Evolutionary conservation across 2,888 invertebrate genomes (phyloP).

Genomic region (Trisateles emortualis): DNA sequence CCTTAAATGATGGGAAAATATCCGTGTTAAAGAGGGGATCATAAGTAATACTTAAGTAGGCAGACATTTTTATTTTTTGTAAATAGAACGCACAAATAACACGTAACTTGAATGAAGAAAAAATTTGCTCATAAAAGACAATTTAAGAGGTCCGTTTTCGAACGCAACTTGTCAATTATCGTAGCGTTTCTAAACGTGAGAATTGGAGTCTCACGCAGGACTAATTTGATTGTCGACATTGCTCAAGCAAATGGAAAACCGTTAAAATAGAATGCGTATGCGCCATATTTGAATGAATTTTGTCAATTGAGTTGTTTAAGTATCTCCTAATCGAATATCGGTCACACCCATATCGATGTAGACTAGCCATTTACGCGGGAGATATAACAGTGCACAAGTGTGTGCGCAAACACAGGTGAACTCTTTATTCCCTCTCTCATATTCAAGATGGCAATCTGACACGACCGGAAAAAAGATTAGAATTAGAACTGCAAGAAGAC

Average conservation of each 20-base stretch:
- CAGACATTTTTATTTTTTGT: not conserved
- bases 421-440: too few species aligned
- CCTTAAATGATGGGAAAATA: too few species aligned
- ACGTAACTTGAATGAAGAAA: conserved; percentile 8
- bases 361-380: too few species aligned
- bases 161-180: conserved; percentile 64
- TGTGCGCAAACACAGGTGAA: too few species aligned
- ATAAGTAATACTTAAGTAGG: too few species aligned
- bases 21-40: too few species aligned
- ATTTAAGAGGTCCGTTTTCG: conserved; percentile 43
- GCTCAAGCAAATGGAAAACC: conserved; percentile 58
- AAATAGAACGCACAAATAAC: not conserved
- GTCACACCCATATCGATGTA: too few species aligned
- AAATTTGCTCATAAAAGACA: conserved; percentile 29
- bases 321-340: too few species aligned
- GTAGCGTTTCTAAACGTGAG: conserved; percentile 62
- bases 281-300: not conserved
- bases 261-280: conserved; percentile 47
- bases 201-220: conserved; percentile 71
- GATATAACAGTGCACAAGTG: too few species aligned
- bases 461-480: too few species aligned
- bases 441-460: too few species aligned
- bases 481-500: too few species aligned
- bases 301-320: not conserved
- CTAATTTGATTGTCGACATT: conserved; percentile 77